phyloP scores from a whole-genome alignment of 2,113 vertebrate species.

The Vicugna pacos region DNA sequence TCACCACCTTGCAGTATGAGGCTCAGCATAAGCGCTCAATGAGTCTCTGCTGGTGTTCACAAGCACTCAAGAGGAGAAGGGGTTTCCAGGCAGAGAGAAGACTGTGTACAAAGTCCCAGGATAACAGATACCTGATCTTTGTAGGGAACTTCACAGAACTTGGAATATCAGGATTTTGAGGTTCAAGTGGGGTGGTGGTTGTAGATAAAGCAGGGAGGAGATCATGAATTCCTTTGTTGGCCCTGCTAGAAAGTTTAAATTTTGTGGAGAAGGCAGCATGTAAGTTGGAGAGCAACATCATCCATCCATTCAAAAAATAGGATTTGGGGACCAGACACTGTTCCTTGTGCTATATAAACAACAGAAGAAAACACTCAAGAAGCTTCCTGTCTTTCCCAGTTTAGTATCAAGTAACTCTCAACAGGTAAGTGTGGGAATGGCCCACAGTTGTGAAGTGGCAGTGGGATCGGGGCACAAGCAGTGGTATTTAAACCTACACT shows the following conservation, averaged over 20 bases:
- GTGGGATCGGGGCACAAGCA: background rate
- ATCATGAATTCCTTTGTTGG: background rate
- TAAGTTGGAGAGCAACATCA: background rate
- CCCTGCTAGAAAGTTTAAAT: background rate
- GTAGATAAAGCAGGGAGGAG: background rate
- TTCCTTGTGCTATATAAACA: background rate
- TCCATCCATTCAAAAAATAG: background rate
- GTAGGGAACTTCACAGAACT: background rate
- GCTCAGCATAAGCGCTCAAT: background rate
- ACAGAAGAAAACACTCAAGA: background rate
- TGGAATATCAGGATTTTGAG: background rate
- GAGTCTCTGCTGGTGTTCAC: background rate
- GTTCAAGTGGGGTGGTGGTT: background rate
- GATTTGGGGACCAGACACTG: background rate
- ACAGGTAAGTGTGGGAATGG: background rate
- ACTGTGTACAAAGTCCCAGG: background rate
- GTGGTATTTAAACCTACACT: background rate
- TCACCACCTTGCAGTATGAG: background rate
- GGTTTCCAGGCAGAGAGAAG: background rate
- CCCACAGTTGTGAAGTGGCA: background rate
- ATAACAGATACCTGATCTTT: background rate
- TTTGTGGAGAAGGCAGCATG: background rate
- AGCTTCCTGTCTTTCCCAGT: background rate
- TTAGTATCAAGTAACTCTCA: background rate
- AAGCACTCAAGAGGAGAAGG: background rate